Conservation (phyloP, 2,797 vertebrate genomes). For the Choloepus didactylus region DNA sequence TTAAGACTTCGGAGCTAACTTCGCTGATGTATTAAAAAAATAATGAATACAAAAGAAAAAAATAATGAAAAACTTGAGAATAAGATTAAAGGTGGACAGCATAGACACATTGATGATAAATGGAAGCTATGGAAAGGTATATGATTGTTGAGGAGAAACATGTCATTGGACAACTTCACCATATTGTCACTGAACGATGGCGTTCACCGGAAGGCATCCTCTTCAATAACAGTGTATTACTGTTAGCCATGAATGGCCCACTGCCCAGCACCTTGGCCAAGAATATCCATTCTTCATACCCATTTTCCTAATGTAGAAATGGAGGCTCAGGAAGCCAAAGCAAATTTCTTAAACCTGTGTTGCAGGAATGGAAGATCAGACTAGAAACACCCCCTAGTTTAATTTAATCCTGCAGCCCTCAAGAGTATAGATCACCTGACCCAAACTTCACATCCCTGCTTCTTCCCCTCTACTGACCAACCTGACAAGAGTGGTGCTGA, state of each 20-base stretch:
- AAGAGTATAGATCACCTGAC: neutral
- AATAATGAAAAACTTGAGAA: neutral
- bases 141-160: neutral
- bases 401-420: neutral
- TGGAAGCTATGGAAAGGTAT: neutral
- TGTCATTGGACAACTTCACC: neutral
- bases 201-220: neutral
- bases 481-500: neutral
- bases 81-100: neutral
- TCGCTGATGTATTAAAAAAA: neutral
- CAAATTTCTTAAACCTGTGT: neutral
- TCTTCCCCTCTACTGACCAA: neutral
- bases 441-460: neutral
- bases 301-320: neutral
- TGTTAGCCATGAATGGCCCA: neutral
- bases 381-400: neutral
- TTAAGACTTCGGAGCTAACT: neutral
- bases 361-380: neutral
- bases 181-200: neutral
- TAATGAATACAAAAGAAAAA: neutral
- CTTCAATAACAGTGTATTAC: neutral
- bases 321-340: conserved; percentile 21
- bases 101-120: neutral
- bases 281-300: neutral
- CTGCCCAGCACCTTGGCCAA: neutral